Base-by-base conservation (phyloP, 1,140 invertebrate species). In the Panagrolaimus sp. region DNA sequence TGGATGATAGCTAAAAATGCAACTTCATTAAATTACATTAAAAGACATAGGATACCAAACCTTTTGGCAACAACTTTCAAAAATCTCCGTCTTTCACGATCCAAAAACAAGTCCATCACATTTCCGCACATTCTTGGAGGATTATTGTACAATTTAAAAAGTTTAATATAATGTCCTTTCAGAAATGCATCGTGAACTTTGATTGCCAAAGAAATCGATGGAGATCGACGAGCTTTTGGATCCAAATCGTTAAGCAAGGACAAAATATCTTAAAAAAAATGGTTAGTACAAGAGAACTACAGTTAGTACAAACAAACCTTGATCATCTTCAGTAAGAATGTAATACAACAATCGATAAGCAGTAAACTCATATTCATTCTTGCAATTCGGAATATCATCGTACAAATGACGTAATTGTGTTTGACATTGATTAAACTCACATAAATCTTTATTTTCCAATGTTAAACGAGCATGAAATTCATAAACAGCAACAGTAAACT, bases 351-450 rank as follows among this genome's bases (percentile, higher is more conserved):
- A 93, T 71, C 88, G 88, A 85, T 98, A 97, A 66, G 93, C 92
- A 46, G 89, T 90, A 84, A 98, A 98, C 86, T 98, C 95, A 70
- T 90, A 87, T 58, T 86, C 85, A 85, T 92, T 90, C 26, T 88
- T 88, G 64, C 89, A 89, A 32, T 90, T 83, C 72, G 87, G 84
- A 45, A 77, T 71, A 79, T 91, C 90, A 67, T 87, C 83, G 83
- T 94, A 96, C 10, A 98, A 86, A 87, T 92, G 90, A 87, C 91
- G 91, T 26, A 98, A 85, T 85, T 98, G 94, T 45, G 93, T 94
- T 85, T 97, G 94, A 84, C 94, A 98, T 83, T 98, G 94, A 87
- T 97, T 97, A 82, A 96, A 98, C 84, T 98, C 94, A 83, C 94
- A 93, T 84, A 95, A 93, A 83, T 98, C 94, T 77, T 85, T 84